Base-by-base conservation (phyloP, 2,113 vertebrate species). In the Steatornis caripensis region DNA sequence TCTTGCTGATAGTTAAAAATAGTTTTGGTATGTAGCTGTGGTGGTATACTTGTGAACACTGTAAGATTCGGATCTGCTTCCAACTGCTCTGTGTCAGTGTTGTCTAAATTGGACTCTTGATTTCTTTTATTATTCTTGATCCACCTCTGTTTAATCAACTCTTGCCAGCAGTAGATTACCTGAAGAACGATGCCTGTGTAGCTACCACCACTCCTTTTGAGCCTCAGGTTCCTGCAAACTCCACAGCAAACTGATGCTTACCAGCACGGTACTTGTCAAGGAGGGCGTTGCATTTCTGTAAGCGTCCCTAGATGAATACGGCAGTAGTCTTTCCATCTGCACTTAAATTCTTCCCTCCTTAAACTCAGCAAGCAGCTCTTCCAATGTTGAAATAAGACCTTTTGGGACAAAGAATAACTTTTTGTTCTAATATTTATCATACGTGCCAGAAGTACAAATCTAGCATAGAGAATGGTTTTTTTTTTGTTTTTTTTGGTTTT, bases 381-480 rank as follows among this genome's bases (percentile, higher is more conserved):
- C 45, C 1, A 0, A 6, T 43, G 21, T n/a, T 55, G 60, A 81
- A 71, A 84, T 2, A 53, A 72, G 79, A 51, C 37, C 29, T 77
- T 91, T 77, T 39, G 74, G 58, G 81, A 70, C 6, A 7, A 45
- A 62, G 83, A 70, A 61, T 15, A 80, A 22, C 51, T 46, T 48
- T 71, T 87, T 70, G 20, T 77, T 74, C 39, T 34, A 10, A 9
- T 84, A 54, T 84, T 93, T 80, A 12, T 45, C 8, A 3, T 36
- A 8, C 0, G 0, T 36, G 57, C 64, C 9, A 3, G 22, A 80
- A 88, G 55, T 64, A 6, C 81, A 61, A 55, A 72, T 36, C 57
- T 75, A 22, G 30, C 3, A 1, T 7, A 6, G 48, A 53, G 78
- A 51, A 16, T 0, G 1, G n/a, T n/a, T n/a, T n/a, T n/a, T n/a